Base-by-base conservation (phyloP, 2,888 invertebrate species). In the Lottia scabra region DNA sequence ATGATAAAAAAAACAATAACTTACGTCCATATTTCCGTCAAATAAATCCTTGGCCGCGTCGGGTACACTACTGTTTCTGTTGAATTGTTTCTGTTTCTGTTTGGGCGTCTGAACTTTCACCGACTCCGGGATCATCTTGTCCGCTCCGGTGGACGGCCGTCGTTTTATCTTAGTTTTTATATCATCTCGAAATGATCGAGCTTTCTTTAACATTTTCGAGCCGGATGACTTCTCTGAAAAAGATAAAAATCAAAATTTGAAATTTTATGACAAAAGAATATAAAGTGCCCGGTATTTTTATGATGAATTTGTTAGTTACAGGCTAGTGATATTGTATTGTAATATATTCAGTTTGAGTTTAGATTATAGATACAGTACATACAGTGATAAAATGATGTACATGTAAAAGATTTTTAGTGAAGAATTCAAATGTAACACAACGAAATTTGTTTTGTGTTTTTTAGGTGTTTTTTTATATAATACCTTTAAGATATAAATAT, bases 191-290 rank as follows among this genome's bases (percentile, higher is more conserved):
- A 86, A 86, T 16, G 86, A 86, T 67, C 81, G 77, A 19, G 84
- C 85, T 77, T 86, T 87, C 79, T 86, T 86, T 74, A 85, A 78
- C 83, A 85, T 84, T 75, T 83, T 85, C 16, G 85, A 85, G 48
- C 84, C 82, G 19, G 82, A 78, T 30, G 82, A 77, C 75, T 83
- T 84, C 72, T 86, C 85, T 85, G 80, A 43, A 80, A n/a, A 79
- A 10, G 44, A 63, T 30, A 38, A 38, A 38, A 38, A 38, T 8
- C 10, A 38, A 38, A 38, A 10, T 38, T 38, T 30, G 2, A 30
- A 30, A 30, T 30, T 2, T 30, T 30, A 30, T 30, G 30, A 30
- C 30, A 30, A 5, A 30, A 30, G 30, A 30, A 30, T 30, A 30
- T 8, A 8, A 38, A 38, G 38, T n/a, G n/a, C n/a, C n/a, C n/a